phyloP scores from a whole-genome alignment of 2,113 vertebrate genomes.

The Thunnus thynnus region DNA sequence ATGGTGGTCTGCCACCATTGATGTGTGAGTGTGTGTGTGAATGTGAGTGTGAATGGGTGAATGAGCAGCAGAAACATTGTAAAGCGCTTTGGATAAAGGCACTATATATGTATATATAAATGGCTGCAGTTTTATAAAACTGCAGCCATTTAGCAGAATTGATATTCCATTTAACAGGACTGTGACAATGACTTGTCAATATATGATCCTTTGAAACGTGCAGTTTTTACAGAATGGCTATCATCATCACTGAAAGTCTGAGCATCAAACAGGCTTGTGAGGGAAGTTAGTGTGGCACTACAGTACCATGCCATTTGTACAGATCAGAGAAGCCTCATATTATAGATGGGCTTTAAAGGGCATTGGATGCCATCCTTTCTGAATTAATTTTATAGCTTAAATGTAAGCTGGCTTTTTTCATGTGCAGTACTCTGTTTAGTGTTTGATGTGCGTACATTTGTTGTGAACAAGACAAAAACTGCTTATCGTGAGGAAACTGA shows the following conservation, averaged over 20 bases:
- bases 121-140: too few species aligned
- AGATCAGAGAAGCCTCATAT: conserved; percentile 10
- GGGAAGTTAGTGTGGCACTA: not conserved
- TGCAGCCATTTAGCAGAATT: too few species aligned
- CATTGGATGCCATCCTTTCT: not conserved
- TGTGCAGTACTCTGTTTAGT: conserved; percentile 20
- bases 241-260: not conserved
- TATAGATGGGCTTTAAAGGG: not conserved
- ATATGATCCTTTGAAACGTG: not conserved
- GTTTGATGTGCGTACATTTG: not conserved
- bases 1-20: too few species aligned
- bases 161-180: not conserved
- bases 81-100: too few species aligned
- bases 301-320: not conserved
- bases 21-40: too few species aligned
- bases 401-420: conserved; percentile 13
- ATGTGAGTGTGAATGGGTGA: too few species aligned
- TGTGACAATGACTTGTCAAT: conserved; percentile 6
- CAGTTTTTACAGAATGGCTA: not conserved
- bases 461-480: conserved; percentile 24
- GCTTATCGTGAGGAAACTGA: not conserved
- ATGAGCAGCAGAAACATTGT: too few species aligned
- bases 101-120: too few species aligned
- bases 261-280: not conserved
- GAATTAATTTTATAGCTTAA: not conserved